Base-by-base conservation (phyloP, 2,113 vertebrate genomes). In the Entomyzon cyanotis region DNA sequence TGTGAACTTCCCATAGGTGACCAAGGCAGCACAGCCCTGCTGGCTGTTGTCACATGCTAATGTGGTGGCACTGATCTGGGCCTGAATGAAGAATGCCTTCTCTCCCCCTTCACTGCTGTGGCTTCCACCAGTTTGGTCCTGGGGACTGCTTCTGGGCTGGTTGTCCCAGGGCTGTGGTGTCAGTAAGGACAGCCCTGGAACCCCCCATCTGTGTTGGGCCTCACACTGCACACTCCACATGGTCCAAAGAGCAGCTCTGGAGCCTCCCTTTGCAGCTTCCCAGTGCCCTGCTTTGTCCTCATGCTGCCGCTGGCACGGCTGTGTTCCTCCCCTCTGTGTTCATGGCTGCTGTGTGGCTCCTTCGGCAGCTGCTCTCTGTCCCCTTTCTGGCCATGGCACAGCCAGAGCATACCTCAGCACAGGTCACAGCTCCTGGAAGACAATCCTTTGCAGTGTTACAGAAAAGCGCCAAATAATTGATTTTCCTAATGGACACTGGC, bases 351-450 rank as follows among this genome's bases (percentile, higher is more conserved):
- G 28, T 0, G 1, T 37, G 67, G n/a, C 52, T 55, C 60, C 0
- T 0, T 2, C 0, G 3, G 46, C 12, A 5, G n/a, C 50, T 71
- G 37, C 33, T 77, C 64, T 46, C 47, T 0, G 0, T 30, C 41
- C 37, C 35, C n/a, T 71, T 46, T 55, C 22, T 1, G 0, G 0
- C 64, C 0, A 0, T 2, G 15, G 24, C 53, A 30, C 0, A 0
- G 4, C 46, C 0, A 1, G 56, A 68, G 39, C 5, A 0, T 3
- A 8, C 14, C 7, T 53, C 46, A 64, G n/a, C 7, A 2, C 33
- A 46, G 78, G 37, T 87, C 30, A 0, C 7, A 2, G 35, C 2
- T 1, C 59, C 75, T 50, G 82, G 58, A 73, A 67, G 50, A 55
- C 63, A 62, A 35, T 69, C 46, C 75, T 65, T 69, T 18, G 30